Base-by-base conservation (phyloP, 2,797 vertebrate species). In the Lindbergichthys nudifrons region DNA sequence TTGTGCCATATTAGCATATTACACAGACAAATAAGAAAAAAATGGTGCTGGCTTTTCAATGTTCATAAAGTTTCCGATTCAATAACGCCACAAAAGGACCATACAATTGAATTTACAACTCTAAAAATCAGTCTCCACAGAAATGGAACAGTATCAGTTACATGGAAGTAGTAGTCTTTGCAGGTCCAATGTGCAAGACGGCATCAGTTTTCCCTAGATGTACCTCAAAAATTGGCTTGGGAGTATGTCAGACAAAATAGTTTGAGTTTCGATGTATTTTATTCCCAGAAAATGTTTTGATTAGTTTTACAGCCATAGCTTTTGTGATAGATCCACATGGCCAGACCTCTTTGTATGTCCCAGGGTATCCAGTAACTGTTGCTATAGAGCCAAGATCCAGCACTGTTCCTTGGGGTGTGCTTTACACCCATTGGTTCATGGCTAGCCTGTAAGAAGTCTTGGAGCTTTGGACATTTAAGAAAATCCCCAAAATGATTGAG, bases 401-500 rank as follows among this genome's bases (percentile, higher is more conserved):
- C 18, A 42, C 8, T 42, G 16, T 8, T 60, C 47, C 23, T 45
- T n/a, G 1, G 58, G 50, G 41, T 10, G 19, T 2, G 4, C 14
- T 71, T 54, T n/a, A 19, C 16, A 19, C 23, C 18, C 36, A 21
- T 9, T 36, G 63, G 50, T 39, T 48, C 47, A 54, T 23, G 18
- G 48, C 21, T 21, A 32, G 43, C 18, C 0, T 52, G 1, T 14
- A 56, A 36, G 16, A 11, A 30, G 23, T 57, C n/a, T 62, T 50
- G 14, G 10, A 48, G n/a, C 36, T 12, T 60, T 19, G 8, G 46
- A 23, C 30, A 62, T 62, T 58, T 59, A 11, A 21, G 23, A 75
- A 32, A 45, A 32, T 54, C n/a, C 23, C 39, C 50, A 30, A 50
- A 46, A 19, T 36, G 50, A 26, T 60, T 43, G 69, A 54, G 42